Conservation (phyloP, 2,888 invertebrate species). For the Drosophila stalkeri region DNA sequence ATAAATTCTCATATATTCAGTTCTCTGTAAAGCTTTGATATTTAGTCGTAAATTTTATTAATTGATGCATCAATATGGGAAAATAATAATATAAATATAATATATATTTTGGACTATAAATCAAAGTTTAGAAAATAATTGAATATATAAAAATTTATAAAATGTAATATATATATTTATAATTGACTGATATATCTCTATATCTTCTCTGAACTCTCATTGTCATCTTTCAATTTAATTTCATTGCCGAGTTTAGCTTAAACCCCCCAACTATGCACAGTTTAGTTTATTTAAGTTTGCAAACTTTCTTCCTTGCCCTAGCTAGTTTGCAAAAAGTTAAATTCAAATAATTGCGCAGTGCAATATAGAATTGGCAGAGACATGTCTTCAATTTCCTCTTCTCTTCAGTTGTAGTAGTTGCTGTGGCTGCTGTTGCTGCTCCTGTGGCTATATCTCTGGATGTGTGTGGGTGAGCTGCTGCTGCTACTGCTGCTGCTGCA, state of each 20-base stretch:
- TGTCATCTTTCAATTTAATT: not conserved
- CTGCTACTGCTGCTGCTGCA: not conserved
- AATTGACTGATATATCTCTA: not conserved
- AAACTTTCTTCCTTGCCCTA: not conserved
- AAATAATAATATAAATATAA: too few relatives aligned
- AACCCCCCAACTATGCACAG: not conserved
- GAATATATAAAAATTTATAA: too few relatives aligned
- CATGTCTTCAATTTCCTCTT: conserved; percentile 5
- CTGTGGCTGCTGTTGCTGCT: not conserved
- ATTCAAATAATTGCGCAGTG: conserved; percentile 38
- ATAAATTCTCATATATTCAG: too few relatives aligned
- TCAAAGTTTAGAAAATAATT: too few relatives aligned
- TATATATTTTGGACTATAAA: too few relatives aligned
- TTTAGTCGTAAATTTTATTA: too few relatives aligned
- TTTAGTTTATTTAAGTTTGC: not conserved
- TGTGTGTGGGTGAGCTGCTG: not conserved
- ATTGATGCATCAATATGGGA: too few relatives aligned
- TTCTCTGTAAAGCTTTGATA: too few relatives aligned
- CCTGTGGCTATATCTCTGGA: not conserved
- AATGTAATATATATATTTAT: too few relatives aligned
- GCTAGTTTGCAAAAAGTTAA: not conserved
- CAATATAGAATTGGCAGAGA: not conserved
- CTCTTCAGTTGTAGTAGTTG: not conserved
- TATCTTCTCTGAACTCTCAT: not conserved
- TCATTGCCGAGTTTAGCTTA: too few relatives aligned